These are phyloP conservation scores for Poeciliopsis occidentalis DNA, from an alignment of 2,113 vertebrate genomes.

Conservation along the genomic window DNA sequence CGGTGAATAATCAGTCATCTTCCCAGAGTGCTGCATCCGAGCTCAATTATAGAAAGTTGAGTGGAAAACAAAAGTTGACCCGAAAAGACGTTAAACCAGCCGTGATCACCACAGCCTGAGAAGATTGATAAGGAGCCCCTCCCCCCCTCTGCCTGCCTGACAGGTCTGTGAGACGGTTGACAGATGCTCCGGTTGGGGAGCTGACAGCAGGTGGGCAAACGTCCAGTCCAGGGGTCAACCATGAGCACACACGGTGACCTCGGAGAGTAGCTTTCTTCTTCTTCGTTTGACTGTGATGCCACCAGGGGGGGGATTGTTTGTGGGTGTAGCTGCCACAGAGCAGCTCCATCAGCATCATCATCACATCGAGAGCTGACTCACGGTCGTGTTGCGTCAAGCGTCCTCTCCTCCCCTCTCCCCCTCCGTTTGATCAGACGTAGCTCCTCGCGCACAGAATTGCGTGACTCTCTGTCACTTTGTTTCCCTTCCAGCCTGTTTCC, in stretches of 20 bases:
- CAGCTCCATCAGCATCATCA: constrained; percentile 17
- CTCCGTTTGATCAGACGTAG: constrained; percentile 26
- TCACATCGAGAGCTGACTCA: constrained; percentile 43
- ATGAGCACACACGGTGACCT: background rate
- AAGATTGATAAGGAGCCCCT: background rate
- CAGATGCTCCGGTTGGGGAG: constrained; percentile 6
- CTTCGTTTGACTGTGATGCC: background rate
- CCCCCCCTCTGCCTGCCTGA: too few relatives aligned
- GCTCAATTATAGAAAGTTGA: too few relatives aligned
- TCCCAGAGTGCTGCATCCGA: background rate
- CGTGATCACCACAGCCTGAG: background rate
- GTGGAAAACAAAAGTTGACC: background rate
- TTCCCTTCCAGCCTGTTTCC: too few relatives aligned
- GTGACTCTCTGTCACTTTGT: constrained; percentile 5
- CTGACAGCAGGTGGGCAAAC: constrained; percentile 5
- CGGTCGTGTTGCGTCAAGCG: constrained; percentile 12
- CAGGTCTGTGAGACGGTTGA: background rate
- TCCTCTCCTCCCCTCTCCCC: background rate
- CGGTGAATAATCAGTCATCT: background rate
- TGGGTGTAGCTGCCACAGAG: constrained; percentile 31
- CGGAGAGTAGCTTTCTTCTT: background rate
- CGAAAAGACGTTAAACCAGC: background rate
- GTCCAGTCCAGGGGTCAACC: background rate
- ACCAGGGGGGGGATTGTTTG: constrained; percentile 13
- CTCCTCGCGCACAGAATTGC: background rate